Evolutionary conservation across 2,797 vertebrate species (phyloP), one percentile per base, ranked within the genome.

Genomic region (Sebastes flavidus): DNA sequence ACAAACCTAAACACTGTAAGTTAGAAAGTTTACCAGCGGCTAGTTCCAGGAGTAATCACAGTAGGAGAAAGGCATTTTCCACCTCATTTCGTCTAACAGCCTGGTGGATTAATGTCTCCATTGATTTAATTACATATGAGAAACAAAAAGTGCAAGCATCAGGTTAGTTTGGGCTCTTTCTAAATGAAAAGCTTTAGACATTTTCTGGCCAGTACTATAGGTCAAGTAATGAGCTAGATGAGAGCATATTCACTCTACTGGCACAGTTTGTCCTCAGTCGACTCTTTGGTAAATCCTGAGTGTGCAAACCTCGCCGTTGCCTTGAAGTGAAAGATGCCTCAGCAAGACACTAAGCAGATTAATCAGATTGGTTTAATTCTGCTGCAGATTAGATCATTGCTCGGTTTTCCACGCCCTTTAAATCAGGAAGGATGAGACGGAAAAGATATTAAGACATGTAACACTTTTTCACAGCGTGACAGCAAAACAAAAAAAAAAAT

Each of bases 111-210:
- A 84, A 90, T 76, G 82, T 82, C 86, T 78, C 68, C 75, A 83
- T 63, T 91, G 27, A 83, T 85, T 89, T 90, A 90, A 92, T 89
- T 86, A 78, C 87, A 85, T 74, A 66, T 54, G 46, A 75, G 78
- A 66, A 76, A 75, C 71, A 63, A 78, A 84, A 89, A 69, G n/a
- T 70, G 55, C 54, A 29, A 56, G 14, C 8, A 2, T 77, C 70
- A 78, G 63, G 79, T 76, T 83, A 24, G 58, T 74, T 54, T 49
- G 54, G 16, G 9, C 4, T 1, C 32, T 72, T 36, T 75, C 60
- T 29, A 27, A 73, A 80, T 25, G 54, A 75, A 80, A 76, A 54
- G 24, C 62, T 72, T 42, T n/a, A 29, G 58, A 62, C 54, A 62
- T 71, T 80, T 65, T 63, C 52, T 76, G 60, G 22, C 73, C 70